Evolutionary conservation across 2,888 invertebrate species (phyloP), one percentile per base, ranked within the genome.

Genomic region (Pollenia amentaria): DNA sequence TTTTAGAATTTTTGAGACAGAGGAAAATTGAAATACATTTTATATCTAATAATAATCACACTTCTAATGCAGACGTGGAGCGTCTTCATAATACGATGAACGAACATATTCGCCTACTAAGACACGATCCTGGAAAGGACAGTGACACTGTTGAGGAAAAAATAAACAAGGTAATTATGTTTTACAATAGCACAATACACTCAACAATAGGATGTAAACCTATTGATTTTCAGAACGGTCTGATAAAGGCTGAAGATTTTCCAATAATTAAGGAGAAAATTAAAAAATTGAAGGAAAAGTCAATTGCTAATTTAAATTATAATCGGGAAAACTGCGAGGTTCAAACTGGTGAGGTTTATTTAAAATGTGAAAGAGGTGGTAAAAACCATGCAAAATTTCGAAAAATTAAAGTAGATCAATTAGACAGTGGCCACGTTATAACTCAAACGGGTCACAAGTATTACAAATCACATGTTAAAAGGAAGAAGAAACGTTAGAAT

Each of bases 51-150:
- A 86, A 75, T 9, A 85, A 84, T 8, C 87, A 89, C 46, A 87
- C 87, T 7, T 86, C 86, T 7, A 89, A 89, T n/a, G 53, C 88
- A 9, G 88, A 88, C 29, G 48, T 88, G 9, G 88, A 88, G 86
- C 72, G 89, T 12, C 12, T 88, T 10, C 88, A 89, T 29, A 88
- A 88, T 14, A 89, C 88, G 0, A 79, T 88, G 12, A 88, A 88
- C n/a, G 89, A 89, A 72, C 88, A 89, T n/a, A 85, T 89, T 55
- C 11, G 88, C 3, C 77, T 88, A 3, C 62, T 89, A 12, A 87
- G 84, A 76, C 88, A 89, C 42, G 85, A 89, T 3, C 65, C 84
- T 3, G 72, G 53, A n/a, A 86, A 69, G 38, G 81, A 88, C 21
- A 76, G 11, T 6, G 88, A 69, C 3, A 76, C 82, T 9, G 80